Percentiles rank a stretch among this genome's conserved stretches.
Conservation (phyloP, 2,113 vertebrate species). For the Melanerpes formicivorus region DNA sequence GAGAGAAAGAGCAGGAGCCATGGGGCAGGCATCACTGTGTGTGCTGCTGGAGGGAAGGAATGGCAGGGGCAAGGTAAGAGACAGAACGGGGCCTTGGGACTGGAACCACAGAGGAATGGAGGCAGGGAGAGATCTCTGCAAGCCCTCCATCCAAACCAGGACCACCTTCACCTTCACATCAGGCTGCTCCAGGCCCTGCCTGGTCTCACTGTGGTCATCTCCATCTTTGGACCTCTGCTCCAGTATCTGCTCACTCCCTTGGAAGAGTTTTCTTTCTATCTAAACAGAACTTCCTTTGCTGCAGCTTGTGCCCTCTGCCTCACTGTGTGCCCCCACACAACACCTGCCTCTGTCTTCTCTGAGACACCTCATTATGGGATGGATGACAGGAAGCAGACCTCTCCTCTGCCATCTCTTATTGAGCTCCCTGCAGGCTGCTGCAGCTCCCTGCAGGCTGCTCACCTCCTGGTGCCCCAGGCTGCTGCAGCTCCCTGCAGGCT, state of each 20-base stretch:
- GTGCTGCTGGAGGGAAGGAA: not conserved
- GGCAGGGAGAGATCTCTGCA: not conserved
- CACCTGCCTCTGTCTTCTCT: not conserved
- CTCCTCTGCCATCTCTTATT: not conserved
- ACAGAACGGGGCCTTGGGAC: not conserved
- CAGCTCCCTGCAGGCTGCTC: not conserved
- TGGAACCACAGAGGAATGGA: not conserved
- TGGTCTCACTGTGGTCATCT: not conserved
- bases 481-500: not conserved
- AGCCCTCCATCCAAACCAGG: not conserved
- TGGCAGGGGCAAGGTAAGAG: not conserved
- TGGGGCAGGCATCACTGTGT: not conserved
- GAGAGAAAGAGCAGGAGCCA: not conserved
- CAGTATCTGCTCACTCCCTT: not conserved
- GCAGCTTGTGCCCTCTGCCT: not conserved
- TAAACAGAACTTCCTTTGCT: not conserved
- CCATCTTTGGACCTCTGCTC: not conserved
- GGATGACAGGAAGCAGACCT: not conserved
- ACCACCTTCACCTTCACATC: not conserved
- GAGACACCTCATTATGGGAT: not conserved
- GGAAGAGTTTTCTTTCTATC: not conserved
- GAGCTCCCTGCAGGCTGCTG: too few species aligned
- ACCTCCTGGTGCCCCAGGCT: not conserved
- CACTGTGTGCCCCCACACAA: not conserved
- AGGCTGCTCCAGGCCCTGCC: not conserved